Percentiles rank a stretch among this genome's conserved stretches.
These are phyloP conservation scores for Climacteris rufus DNA, from an alignment of 2,113 vertebrate genomes.

Conservation along the genomic window DNA sequence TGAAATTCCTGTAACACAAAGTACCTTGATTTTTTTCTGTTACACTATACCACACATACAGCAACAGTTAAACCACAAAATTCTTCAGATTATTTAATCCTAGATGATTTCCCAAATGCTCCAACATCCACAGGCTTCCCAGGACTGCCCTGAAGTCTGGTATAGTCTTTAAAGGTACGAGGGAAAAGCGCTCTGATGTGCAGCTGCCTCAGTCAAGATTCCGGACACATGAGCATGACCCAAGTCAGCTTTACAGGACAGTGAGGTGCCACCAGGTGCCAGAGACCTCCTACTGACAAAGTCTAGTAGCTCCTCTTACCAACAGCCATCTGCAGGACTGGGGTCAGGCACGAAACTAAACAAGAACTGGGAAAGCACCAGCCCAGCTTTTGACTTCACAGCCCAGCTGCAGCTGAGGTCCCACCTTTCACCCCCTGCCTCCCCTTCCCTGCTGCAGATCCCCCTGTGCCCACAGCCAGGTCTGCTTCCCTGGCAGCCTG, in stretches of 20 bases:
- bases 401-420: not conserved
- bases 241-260: not conserved
- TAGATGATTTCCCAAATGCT: not conserved
- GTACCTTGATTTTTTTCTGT: not conserved
- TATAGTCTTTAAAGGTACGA: accelerated
- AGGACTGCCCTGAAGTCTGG: not conserved
- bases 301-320: not conserved
- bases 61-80: not conserved
- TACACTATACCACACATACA: not conserved
- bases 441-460: not conserved
- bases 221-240: not conserved
- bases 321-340: not conserved
- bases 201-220: not conserved
- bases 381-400: not conserved
- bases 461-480: not conserved
- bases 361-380: not conserved
- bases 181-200: not conserved
- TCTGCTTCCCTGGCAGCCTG: not conserved
- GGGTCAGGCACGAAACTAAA: accelerated
- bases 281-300: not conserved
- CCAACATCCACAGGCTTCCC: not conserved
- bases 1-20: not conserved
- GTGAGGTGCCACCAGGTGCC: not conserved
- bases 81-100: not conserved
- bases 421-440: not conserved